These are phyloP conservation scores for Apotomis betuletana DNA, from an alignment of 2,888 invertebrate species.

Conservation along the genomic window DNA sequence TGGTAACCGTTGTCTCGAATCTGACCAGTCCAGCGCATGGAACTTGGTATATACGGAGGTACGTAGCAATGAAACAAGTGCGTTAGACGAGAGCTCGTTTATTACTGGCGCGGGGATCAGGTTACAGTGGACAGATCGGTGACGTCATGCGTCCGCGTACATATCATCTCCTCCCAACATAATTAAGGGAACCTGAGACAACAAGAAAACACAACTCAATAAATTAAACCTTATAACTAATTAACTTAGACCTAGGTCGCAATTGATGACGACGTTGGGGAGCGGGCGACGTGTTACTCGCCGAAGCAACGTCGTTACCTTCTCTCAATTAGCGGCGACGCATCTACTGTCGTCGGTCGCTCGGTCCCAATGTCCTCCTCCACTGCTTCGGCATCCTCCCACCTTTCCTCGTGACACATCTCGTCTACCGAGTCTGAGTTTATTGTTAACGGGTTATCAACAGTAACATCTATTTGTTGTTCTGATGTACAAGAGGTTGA, in stretches of 20 bases:
- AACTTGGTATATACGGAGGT: too few relatives aligned
- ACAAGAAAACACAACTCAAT: not conserved
- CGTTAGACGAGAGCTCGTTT: too few relatives aligned
- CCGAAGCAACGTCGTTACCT: not conserved
- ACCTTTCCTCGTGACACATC: slow-evolving; percentile 1
- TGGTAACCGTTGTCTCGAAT: too few relatives aligned
- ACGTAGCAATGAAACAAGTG: too few relatives aligned
- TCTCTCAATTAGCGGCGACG: not conserved
- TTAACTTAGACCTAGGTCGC: slow-evolving; percentile 16
- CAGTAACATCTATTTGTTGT: too few relatives aligned
- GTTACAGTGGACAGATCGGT: too few relatives aligned
- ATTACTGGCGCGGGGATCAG: too few relatives aligned
- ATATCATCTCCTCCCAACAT: not conserved
- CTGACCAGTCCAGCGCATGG: too few relatives aligned
- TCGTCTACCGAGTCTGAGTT: too few relatives aligned
- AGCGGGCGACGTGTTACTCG: not conserved
- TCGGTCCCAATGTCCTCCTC: slow-evolving; percentile 13
- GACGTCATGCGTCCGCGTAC: too few relatives aligned
- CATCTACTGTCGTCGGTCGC: not conserved
- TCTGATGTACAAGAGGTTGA: too few relatives aligned
- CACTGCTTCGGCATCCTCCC: slow-evolving; percentile 17
- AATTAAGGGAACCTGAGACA: slow-evolving; percentile 14
- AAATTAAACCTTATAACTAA: slow-evolving; percentile 20
- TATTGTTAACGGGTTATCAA: too few relatives aligned
- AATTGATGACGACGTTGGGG: slow-evolving; percentile 13